Conservation (phyloP, 2,797 vertebrate species). For the Chiloscyllium punctatum region DNA sequence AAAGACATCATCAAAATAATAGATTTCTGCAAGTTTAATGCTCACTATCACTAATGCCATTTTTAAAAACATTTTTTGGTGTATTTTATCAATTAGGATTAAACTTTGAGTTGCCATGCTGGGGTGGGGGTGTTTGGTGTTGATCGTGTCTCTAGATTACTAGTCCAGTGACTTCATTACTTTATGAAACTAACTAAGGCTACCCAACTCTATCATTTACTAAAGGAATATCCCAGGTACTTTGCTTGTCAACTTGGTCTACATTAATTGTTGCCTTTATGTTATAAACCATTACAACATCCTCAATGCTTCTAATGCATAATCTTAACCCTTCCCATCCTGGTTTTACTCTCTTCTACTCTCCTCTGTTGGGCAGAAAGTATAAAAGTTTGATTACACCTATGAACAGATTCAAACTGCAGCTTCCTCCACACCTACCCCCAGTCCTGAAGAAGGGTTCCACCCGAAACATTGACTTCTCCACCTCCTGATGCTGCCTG, state of each 20-base stretch:
- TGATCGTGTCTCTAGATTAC: background rate
- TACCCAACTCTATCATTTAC: background rate
- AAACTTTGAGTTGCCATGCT: background rate
- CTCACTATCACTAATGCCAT: background rate
- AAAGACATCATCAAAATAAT: background rate
- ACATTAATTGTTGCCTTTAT: background rate
- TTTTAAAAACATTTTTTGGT: background rate
- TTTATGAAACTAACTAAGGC: background rate
- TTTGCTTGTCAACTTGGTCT: background rate
- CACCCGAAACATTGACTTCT: too few relatives aligned
- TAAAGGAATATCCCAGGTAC: background rate
- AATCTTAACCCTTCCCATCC: too few relatives aligned
- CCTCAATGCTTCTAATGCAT: too few relatives aligned
- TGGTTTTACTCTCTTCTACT: too few relatives aligned
- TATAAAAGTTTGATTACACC: background rate
- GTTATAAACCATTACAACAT: background rate
- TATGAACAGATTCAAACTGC: background rate
- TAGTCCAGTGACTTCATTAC: background rate
- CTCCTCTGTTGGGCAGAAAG: too few relatives aligned
- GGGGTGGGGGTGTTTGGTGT: too few relatives aligned
- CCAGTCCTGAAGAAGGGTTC: too few relatives aligned
- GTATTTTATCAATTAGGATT: background rate
- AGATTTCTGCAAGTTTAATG: background rate
- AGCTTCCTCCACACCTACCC: too few relatives aligned
- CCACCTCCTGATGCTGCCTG: too few relatives aligned